Evolutionary conservation across 2,888 invertebrate genomes (phyloP).

Genomic region (Drosophila ustulata): DNA sequence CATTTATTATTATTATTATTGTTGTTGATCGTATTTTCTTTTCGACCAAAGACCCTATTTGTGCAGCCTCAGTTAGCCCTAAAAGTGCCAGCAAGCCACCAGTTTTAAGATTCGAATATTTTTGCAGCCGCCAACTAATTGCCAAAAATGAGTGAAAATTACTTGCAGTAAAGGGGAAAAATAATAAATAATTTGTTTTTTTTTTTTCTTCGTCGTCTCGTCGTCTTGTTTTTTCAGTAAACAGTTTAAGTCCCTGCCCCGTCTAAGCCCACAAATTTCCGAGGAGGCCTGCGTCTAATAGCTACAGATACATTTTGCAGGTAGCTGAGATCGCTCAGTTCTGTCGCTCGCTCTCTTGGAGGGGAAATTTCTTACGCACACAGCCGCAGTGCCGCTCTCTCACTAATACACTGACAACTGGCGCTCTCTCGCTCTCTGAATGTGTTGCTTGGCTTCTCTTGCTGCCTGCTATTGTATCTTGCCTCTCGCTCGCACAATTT

Average conservation of each 20-base stretch:
- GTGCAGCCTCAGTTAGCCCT: slow-evolving; percentile 37
- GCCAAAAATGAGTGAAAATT: slow-evolving; percentile 65
- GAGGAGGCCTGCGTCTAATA: slow-evolving; percentile 33
- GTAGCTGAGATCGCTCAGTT: slow-evolving; percentile 25
- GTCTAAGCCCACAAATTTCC: slow-evolving; percentile 40
- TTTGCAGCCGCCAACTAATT: slow-evolving; percentile 72
- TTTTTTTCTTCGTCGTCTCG: slow-evolving; percentile 24
- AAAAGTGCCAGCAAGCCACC: slow-evolving; percentile 4
- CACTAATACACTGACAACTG: slow-evolving; percentile 47
- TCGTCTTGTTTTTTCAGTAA: slow-evolving; percentile 70
- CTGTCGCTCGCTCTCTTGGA: slow-evolving; percentile 28
- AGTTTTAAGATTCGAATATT: slow-evolving; percentile 32
- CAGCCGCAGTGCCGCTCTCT: slow-evolving; percentile 32
- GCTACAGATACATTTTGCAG: slow-evolving; percentile 39
- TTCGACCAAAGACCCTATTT: slow-evolving; percentile 29
- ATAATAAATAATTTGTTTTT: slow-evolving; percentile 46
- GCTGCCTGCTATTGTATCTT: slow-evolving; percentile 41
- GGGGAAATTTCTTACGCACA: slow-evolving; percentile 66
- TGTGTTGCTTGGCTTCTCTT: slow-evolving; percentile 4
- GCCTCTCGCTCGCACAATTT: slow-evolving; percentile 52
- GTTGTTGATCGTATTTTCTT: slow-evolving; percentile 24
- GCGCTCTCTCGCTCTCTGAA: slow-evolving; percentile 23
- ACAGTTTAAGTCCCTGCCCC: slow-evolving; percentile 63
- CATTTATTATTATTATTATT: slow-evolving; percentile 38
- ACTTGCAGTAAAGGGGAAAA: slow-evolving; percentile 41